Conservation (phyloP, 2,797 vertebrate species). For the Neostethus bicornis region DNA sequence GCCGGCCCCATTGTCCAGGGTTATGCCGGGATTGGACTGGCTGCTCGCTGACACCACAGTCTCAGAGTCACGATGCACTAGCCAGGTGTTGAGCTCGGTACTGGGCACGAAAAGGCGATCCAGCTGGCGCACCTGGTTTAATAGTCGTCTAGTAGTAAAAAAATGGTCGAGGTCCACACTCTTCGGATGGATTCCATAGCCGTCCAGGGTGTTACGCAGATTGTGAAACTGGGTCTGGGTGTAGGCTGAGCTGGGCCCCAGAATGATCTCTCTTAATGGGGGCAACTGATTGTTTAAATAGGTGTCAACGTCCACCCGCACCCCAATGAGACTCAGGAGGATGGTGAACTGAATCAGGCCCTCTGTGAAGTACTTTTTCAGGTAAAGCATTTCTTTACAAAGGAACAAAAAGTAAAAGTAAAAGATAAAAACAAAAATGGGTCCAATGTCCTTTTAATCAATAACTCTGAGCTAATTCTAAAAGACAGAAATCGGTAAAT, state of each 20-base stretch:
- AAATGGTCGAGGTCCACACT: slow-evolving; percentile 97
- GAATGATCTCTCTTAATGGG: slow-evolving; percentile 96
- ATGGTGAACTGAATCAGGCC: slow-evolving; percentile 99
- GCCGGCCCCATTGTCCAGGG: slow-evolving; percentile 88
- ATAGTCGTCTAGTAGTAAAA: slow-evolving; percentile 89
- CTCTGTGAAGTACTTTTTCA: slow-evolving; percentile 99
- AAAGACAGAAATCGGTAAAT: slow-evolving; percentile 43
- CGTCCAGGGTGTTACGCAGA: slow-evolving; percentile 95
- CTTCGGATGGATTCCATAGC: slow-evolving; percentile 98
- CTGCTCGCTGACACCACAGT: slow-evolving; percentile 85
- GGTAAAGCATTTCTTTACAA: slow-evolving; percentile 99
- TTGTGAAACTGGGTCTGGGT: slow-evolving; percentile 99
- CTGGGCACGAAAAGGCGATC: slow-evolving; percentile 93
- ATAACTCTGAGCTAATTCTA: slow-evolving; percentile 46
- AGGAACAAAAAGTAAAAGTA: slow-evolving; percentile 81
- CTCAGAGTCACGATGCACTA: slow-evolving; percentile 95
- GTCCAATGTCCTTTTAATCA: slow-evolving; percentile 54
- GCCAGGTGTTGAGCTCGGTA: slow-evolving; percentile 92
- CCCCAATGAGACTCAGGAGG: slow-evolving; percentile 96
- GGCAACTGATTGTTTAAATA: slow-evolving; percentile 96
- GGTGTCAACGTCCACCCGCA: slow-evolving; percentile 97
- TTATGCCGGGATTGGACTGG: slow-evolving; percentile 86
- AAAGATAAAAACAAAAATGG: slow-evolving; percentile 80
- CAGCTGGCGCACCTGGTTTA: slow-evolving; percentile 95
- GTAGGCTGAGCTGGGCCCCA: slow-evolving; percentile 98